These are phyloP conservation scores for Eupithecia insigniata DNA, from an alignment of 2,888 invertebrate genomes.

Conservation along the genomic window DNA sequence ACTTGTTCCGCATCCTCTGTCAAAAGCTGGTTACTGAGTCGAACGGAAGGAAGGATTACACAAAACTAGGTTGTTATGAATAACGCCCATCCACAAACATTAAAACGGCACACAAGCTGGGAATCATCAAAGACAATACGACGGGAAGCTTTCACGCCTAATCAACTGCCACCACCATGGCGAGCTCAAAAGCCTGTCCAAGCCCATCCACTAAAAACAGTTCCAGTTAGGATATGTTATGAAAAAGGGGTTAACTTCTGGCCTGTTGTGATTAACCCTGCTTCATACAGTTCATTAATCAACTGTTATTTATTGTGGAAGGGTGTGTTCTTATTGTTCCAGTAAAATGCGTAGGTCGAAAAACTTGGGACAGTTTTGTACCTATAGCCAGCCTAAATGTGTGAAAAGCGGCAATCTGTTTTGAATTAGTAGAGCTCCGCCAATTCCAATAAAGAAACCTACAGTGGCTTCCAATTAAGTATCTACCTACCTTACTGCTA, in stretches of 20 bases:
- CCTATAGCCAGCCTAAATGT: not conserved
- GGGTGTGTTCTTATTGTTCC: slow-evolving; percentile 60
- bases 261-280: slow-evolving; percentile 57
- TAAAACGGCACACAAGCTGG: slow-evolving; percentile 8
- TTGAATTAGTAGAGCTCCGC: not conserved
- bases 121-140: slow-evolving; percentile 16
- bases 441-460: not conserved
- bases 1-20: not conserved
- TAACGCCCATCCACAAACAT: not conserved
- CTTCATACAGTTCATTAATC: slow-evolving; percentile 73
- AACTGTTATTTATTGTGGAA: slow-evolving; percentile 73
- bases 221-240: slow-evolving; percentile 45
- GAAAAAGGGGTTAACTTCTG: slow-evolving; percentile 45
- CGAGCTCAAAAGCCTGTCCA: slow-evolving; percentile 13
- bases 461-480: not conserved
- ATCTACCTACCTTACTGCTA: not conserved
- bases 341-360: slow-evolving; percentile 32
- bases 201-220: slow-evolving; percentile 36
- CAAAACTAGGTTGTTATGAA: not conserved
- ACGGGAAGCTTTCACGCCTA: slow-evolving; percentile 4
- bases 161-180: slow-evolving; percentile 12
- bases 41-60: not conserved
- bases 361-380: slow-evolving; percentile 39
- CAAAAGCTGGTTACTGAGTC: not conserved
- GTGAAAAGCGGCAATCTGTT: not conserved